A percentile compares a stretch with the other conserved stretches of the same genome.
phyloP scores from a whole-genome alignment of 2,113 vertebrate species.

The Myodes glareolus region DNA sequence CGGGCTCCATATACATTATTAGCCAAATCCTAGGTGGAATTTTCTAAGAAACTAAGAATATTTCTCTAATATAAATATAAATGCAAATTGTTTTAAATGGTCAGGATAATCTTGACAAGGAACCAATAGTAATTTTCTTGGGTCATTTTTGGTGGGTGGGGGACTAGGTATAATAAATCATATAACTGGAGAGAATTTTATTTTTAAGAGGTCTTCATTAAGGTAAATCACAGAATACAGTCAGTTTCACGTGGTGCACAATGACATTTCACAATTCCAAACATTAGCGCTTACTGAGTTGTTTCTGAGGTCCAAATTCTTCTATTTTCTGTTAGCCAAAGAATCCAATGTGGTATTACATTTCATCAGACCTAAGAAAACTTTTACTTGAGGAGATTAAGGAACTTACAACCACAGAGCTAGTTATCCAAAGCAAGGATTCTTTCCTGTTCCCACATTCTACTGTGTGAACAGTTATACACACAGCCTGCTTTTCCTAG shows the following conservation, averaged over 20 bases:
- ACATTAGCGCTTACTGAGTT: neutral
- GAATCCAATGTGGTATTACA: neutral
- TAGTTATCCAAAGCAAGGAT: neutral
- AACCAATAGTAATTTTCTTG: neutral
- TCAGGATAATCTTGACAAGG: neutral
- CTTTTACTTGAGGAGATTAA: neutral
- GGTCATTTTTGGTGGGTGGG: neutral
- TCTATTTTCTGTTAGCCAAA: neutral
- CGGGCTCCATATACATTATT: neutral
- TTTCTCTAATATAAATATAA: neutral
- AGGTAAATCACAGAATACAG: neutral
- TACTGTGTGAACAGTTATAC: neutral
- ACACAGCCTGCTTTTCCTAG: neutral
- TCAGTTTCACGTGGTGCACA: neutral
- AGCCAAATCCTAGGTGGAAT: neutral
- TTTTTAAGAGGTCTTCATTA: neutral
- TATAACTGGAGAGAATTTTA: neutral
- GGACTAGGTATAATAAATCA: neutral
- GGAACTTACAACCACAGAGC: neutral
- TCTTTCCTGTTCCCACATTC: neutral
- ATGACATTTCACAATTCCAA: neutral
- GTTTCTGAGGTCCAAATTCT: neutral
- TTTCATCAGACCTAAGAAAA: neutral
- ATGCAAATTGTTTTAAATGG: neutral
- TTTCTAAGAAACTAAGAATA: conserved; percentile 29